Base-by-base conservation (phyloP, 2,888 invertebrate genomes). In the Heliconius ethilla region DNA sequence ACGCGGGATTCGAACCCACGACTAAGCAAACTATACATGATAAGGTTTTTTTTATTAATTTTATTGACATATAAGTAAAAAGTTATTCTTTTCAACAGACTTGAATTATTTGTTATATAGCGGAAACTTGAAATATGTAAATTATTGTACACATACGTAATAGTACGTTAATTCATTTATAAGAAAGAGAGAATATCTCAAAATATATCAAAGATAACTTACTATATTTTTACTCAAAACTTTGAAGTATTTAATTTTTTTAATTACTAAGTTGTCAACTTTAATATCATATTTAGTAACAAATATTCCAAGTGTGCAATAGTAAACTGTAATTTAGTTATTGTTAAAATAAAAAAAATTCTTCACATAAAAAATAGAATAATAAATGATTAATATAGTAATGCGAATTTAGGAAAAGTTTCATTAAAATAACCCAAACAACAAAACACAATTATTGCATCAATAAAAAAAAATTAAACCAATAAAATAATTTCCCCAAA, bases 401-500 rank as follows among this genome's bases (percentile, higher is more conserved):
- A 15, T 25, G 13, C 5, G 13, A 67, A 67, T 25, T 40, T 27
- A 15, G 2, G 4, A 15, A 62, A 15, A 27, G 2, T 27, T 27
- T 27, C 0, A 51, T 27, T 27, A 27, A 69, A 69, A 69, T 25
- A 69, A 45, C 25, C 69, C n/a, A 66, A 37, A 15, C 6, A 25
- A 40, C 40, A 15, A 69, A 69, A 37, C 67, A 67, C 67, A 69
- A 25, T 15, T 15, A 66, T 37, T 66, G 66, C 22, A 22, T 69
- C 25, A 69, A 66, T 33, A 40, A 69, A 40, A 40, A 37, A 69
- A 37, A 51, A 7, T 3, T 6, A 51, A 18, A 18, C 18, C 18
- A 51, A 51, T 22, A 18, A 51, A 22, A 51, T 51, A 51, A 51
- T 51, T 51, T 51, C 18, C 18, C n/a, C 25, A 67, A 67, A 67